phyloP scores from a whole-genome alignment of 2,888 invertebrate species.

The Listrodromus nycthemerus region DNA sequence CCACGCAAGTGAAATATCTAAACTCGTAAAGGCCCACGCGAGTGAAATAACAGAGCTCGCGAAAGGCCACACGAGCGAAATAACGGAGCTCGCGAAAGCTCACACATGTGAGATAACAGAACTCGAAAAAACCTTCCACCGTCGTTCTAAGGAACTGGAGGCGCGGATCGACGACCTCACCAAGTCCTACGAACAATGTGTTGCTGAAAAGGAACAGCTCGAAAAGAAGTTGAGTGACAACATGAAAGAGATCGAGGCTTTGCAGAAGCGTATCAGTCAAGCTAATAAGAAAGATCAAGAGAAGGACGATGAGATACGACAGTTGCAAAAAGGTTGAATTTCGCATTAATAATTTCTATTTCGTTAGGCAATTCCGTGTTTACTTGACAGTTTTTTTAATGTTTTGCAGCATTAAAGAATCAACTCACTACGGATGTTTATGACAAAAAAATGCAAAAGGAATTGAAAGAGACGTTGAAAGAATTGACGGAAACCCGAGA shows the following conservation, averaged over 20 bases:
- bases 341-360: neutral
- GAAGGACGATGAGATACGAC: conserved; percentile 78
- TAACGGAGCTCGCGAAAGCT: conserved; percentile 22
- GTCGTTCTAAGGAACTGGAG: conserved; percentile 31
- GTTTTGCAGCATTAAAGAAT: conserved; percentile 52
- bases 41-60: conserved; percentile 36
- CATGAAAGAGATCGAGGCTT: conserved; percentile 50
- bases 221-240: conserved; percentile 50
- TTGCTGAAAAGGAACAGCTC: conserved; percentile 57
- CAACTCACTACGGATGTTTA: conserved; percentile 42
- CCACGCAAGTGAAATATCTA: conserved; percentile 33
- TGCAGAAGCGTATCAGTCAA: conserved; percentile 65
- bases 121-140: conserved; percentile 3
- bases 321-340: conserved; percentile 76
- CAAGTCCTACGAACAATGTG: conserved; percentile 42
- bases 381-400: conserved; percentile 60
- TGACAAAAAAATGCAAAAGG: conserved; percentile 72
- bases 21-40: conserved; percentile 27
- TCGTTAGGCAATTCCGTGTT: neutral
- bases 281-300: conserved; percentile 72
- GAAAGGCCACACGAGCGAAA: conserved; percentile 28
- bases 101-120: conserved; percentile 32
- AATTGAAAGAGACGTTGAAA: conserved; percentile 73
- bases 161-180: conserved; percentile 40
- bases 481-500: conserved; percentile 71